A percentile compares a stretch with the other conserved stretches of the same genome.
phyloP scores from a whole-genome alignment of 1,140 invertebrate species.

The Lepidurus apus region DNA sequence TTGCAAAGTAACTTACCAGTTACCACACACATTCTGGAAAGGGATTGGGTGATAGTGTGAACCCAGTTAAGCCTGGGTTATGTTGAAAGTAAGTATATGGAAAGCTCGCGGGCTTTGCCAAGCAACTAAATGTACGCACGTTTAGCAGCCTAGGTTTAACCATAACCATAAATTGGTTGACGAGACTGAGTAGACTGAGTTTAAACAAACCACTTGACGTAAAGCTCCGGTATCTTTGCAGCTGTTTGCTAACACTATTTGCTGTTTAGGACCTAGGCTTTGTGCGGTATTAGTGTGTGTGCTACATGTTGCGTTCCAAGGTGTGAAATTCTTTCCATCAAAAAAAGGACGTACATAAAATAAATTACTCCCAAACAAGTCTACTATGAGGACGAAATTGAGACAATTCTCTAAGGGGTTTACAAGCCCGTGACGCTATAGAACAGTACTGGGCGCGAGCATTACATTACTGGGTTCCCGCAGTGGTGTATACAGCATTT shows the following conservation, averaged over 20 bases:
- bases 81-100: neutral
- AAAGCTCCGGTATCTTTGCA: neutral
- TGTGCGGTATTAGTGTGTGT: neutral
- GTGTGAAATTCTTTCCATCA: neutral
- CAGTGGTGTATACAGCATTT: neutral
- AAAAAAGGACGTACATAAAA: neutral
- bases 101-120: too few species aligned
- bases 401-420: neutral
- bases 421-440: neutral
- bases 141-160: neutral
- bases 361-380: neutral
- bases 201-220: constrained; percentile 11
- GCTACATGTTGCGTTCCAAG: neutral
- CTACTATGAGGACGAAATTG: neutral
- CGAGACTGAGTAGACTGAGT: neutral
- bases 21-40: too few species aligned
- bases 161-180: neutral
- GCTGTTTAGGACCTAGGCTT: too few species aligned
- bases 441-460: neutral
- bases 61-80: neutral
- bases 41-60: neutral
- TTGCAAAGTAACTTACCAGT: too few species aligned
- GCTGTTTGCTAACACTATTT: neutral
- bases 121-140: neutral
- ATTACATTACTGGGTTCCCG: neutral